Conservation (phyloP, 2,888 invertebrate genomes). For the Parnassius glacialis region DNA sequence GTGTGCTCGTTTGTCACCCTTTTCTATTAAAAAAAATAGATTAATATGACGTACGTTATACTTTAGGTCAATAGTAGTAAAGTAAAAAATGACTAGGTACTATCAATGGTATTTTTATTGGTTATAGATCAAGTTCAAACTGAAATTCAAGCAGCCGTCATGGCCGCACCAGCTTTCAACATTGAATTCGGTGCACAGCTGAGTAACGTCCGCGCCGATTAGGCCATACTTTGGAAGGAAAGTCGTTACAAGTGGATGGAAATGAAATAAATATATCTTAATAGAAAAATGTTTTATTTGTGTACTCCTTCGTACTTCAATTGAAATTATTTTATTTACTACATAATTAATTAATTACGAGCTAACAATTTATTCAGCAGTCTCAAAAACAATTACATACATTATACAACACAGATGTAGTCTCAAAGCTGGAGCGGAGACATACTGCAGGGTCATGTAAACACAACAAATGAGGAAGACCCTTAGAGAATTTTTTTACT, state of each 20-base stretch:
- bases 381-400: constrained; percentile 73
- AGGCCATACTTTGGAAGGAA: constrained; percentile 19
- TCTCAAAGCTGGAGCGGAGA: constrained; percentile 44
- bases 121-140: constrained; percentile 60
- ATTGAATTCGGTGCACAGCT: constrained; percentile 52
- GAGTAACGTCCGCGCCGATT: constrained; percentile 54
- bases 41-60: too few species aligned
- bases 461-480: constrained; percentile 28
- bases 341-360: constrained; percentile 63
- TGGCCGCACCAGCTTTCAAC: constrained; percentile 60
- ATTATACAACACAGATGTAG: constrained; percentile 72
- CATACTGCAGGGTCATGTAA: constrained; percentile 16
- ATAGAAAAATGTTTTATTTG: constrained; percentile 71
- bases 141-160: constrained; percentile 64
- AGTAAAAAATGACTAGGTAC: too few species aligned
- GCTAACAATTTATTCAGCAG: constrained; percentile 74
- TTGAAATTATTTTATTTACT: constrained; percentile 66
- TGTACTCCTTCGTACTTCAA: constrained; percentile 73
- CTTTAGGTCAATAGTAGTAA: too few species aligned
- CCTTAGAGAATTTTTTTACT: constrained; percentile 30
- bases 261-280: constrained; percentile 46
- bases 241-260: neutral
- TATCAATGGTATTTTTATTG: neutral
- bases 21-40: too few species aligned
- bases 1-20: too few species aligned